Evolutionary conservation across 2,888 invertebrate species (phyloP).

Genomic region (Cactoblastis cactorum): DNA sequence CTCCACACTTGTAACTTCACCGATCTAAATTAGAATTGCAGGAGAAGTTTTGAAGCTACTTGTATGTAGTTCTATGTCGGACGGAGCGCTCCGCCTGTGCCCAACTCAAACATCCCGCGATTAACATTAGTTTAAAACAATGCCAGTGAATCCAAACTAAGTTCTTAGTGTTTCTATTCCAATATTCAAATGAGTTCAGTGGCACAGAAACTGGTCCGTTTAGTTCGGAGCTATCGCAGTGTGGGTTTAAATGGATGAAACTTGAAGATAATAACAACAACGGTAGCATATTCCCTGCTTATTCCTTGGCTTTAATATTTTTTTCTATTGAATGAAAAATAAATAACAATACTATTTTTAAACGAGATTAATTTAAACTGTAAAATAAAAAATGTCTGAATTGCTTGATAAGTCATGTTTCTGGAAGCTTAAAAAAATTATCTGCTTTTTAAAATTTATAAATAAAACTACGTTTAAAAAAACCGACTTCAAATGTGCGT

Average conservation of each 20-base stretch:
- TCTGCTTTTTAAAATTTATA: no score
- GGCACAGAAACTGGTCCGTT: constrained; percentile 46
- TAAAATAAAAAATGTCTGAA: no score
- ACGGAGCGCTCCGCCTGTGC: constrained; percentile 37
- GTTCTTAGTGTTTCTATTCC: constrained; percentile 47
- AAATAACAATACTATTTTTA: no score
- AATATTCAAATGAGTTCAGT: constrained; percentile 62
- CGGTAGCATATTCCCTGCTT: background rate
- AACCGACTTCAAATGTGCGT: no score
- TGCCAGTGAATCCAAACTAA: constrained; percentile 41
- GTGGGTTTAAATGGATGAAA: constrained; percentile 18
- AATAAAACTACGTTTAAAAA: no score
- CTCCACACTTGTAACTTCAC: constrained; percentile 39
- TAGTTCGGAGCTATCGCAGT: constrained; percentile 22
- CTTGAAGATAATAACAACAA: background rate
- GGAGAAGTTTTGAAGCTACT: constrained; percentile 40
- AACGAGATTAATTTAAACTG: no score
- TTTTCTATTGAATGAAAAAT: no score
- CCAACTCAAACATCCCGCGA: constrained; percentile 49
- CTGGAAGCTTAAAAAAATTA: no score
- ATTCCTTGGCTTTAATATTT: no score
- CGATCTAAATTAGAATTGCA: constrained; percentile 49
- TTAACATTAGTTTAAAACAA: constrained; percentile 62
- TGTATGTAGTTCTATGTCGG: constrained; percentile 24
- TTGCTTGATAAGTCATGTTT: no score